Evolutionary conservation across 2,113 vertebrate genomes (phyloP), one percentile per base, ranked within the genome.

Genomic region (Petrocephalus microphthalmus): DNA sequence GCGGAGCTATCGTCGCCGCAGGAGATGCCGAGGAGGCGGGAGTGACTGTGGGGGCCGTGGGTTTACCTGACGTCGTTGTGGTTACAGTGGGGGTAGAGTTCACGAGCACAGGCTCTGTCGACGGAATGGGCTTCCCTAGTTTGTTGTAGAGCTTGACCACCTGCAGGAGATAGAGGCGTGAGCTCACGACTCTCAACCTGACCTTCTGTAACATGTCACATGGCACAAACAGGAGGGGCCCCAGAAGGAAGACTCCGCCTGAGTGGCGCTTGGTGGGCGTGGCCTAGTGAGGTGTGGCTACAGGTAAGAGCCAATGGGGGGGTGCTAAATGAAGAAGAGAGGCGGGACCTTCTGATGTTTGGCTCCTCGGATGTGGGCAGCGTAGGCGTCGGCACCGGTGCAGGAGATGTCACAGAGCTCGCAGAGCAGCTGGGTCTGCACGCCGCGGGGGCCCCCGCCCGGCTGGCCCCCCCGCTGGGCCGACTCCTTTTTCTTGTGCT

Each of bases 131-230:
- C 88, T 96, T 98, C 20, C 96, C 97, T 51, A 97, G 91, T 91
- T 95, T 96, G 85, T 95, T 95, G 92, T 97, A 96, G 89, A 97
- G 93, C 92, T 96, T 98, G 91, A 96, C 93, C 89, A 96, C 96
- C 97, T 97, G 89, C 74, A 91, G 88, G 51, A 91, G 54, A 90
- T 84, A 52, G 15, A 25, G 47, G 5, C 11, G 7, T 25, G 42
- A 64, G 51, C 54, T 53, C 52, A 8, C 5, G 3, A 25, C 33
- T 45, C 7, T 3, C 29, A 78, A 1, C 67, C 42, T 13, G 6
- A 15, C 52, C 29, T 20, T 53, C 20, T 25, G 10, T 51, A 25
- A 2, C 2, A 86, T 1, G 3, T 64, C 33, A 29, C 47, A 54
- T 7, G 47, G 49, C 83, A 84, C 5, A 10, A 64, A 25, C 52